These are phyloP conservation scores for Notolabrus celidotus DNA, from an alignment of 2,797 vertebrate species.

Conservation along the genomic window DNA sequence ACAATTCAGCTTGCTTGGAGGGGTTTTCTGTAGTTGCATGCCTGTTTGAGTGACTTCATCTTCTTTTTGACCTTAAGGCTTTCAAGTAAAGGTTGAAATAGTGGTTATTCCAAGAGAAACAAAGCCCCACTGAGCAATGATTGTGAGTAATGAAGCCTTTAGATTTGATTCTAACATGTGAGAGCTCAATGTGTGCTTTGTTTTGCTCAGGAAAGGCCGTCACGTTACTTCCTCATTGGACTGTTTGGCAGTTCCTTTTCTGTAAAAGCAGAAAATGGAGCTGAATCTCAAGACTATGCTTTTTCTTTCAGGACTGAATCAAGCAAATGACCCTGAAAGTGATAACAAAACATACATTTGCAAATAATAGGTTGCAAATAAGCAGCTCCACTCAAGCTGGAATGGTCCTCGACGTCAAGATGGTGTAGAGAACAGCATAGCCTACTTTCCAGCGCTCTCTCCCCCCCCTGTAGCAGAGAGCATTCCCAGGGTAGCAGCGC, in stretches of 20 bases:
- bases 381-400: slow-evolving; percentile 7
- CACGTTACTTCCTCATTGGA: too few species aligned
- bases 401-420: slow-evolving; percentile 39
- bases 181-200: too few species aligned
- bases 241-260: too few species aligned
- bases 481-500: slow-evolving; percentile 60
- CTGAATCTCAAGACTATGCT: too few species aligned
- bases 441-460: slow-evolving; percentile 62
- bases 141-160: neutral
- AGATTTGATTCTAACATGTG: neutral
- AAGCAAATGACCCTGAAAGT: neutral
- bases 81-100: too few species aligned
- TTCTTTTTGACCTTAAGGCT: neutral
- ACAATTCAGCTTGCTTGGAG: neutral
- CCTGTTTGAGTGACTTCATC: neutral
- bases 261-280: too few species aligned
- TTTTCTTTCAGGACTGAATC: neutral
- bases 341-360: neutral
- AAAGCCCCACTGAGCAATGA: neutral
- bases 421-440: slow-evolving; percentile 66
- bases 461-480: slow-evolving; percentile 37
- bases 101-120: neutral
- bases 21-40: neutral
- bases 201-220: too few species aligned
- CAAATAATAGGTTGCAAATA: neutral